Evolutionary conservation across 2,113 vertebrate genomes (phyloP).

Genomic region (Rhinolophus sinicus): DNA sequence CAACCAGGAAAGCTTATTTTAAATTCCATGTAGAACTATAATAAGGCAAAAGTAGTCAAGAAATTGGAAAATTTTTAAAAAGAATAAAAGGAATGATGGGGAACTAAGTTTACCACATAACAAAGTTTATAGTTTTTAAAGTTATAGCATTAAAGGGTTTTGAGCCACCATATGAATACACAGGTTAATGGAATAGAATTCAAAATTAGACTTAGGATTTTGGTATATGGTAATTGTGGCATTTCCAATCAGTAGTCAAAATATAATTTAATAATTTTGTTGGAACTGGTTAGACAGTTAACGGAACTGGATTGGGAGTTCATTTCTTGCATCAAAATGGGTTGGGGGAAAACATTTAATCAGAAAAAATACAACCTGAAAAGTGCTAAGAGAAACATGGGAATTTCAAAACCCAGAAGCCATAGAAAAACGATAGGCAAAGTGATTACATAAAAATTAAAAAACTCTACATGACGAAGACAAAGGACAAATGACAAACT

Average conservation of each 20-base stretch:
- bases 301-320: not conserved
- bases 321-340: not conserved
- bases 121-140: not conserved
- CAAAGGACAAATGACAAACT: not conserved
- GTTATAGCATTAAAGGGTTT: not conserved
- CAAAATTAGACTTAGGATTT: not conserved
- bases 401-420: conserved; percentile 5
- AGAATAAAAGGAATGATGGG: not conserved
- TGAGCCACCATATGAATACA: not conserved
- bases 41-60: not conserved
- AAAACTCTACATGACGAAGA: not conserved
- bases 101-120: not conserved
- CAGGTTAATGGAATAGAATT: not conserved
- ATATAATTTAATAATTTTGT: not conserved
- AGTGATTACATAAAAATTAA: conserved; percentile 12
- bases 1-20: not conserved
- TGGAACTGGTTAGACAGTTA: not conserved
- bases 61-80: not conserved
- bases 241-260: not conserved
- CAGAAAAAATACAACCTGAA: not conserved
- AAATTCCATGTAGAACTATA: not conserved
- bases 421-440: not conserved
- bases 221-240: not conserved
- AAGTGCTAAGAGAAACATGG: not conserved
- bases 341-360: not conserved